phyloP scores from a whole-genome alignment of 2,888 invertebrate genomes.

The Hypsopygia costalis region DNA sequence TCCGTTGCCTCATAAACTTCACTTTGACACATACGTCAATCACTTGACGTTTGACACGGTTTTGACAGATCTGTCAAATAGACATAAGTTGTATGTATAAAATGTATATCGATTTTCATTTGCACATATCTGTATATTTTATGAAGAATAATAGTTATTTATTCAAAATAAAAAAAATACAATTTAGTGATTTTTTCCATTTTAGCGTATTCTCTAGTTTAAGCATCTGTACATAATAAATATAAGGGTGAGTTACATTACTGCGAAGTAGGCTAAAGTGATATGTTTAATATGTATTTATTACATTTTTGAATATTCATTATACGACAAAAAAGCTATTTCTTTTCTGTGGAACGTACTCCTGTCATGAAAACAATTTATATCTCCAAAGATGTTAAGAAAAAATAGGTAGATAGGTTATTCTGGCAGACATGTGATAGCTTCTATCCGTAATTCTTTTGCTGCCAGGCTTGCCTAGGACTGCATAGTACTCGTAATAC shows the following conservation, averaged over 20 bases:
- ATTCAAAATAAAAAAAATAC: conserved; percentile 12
- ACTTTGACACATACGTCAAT: neutral
- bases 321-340: no score
- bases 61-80: neutral
- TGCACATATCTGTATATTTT: conserved; percentile 15
- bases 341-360: no score
- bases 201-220: neutral
- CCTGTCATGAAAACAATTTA: no score
- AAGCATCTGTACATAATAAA: conserved; percentile 6
- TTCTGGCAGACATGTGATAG: no score
- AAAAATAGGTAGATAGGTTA: no score
- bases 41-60: neutral
- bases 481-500: no score
- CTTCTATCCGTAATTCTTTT: no score
- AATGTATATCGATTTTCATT: conserved; percentile 8
- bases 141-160: conserved; percentile 13
- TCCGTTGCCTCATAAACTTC: conserved; percentile 13
- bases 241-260: neutral
- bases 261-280: neutral
- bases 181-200: neutral
- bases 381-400: no score
- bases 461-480: no score
- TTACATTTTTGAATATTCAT: no score
- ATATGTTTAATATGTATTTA: neutral
- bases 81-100: conserved; percentile 2